Conservation (phyloP, 1,140 invertebrate species). For the Ladona fulva region DNA sequence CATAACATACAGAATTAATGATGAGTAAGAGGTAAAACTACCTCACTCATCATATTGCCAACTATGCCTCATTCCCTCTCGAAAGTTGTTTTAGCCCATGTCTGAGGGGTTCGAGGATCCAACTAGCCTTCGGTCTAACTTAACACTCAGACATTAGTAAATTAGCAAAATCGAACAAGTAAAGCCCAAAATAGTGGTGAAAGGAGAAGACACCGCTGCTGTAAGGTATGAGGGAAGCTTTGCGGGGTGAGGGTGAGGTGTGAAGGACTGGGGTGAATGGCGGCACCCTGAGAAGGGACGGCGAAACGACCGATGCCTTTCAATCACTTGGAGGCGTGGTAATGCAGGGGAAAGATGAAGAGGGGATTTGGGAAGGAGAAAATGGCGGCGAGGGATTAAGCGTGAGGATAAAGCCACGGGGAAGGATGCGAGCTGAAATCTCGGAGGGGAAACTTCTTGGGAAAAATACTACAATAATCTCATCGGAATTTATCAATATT, state of each 20-base stretch:
- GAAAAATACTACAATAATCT: too few species aligned
- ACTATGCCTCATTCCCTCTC: too few species aligned
- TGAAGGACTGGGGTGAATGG: not conserved
- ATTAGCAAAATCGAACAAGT: too few species aligned
- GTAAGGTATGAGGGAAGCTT: not conserved
- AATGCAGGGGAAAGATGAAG: not conserved
- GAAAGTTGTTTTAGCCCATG: too few species aligned
- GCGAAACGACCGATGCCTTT: not conserved
- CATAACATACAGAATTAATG: too few species aligned
- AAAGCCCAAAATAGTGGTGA: too few species aligned
- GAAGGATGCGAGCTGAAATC: not conserved
- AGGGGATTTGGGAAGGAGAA: not conserved
- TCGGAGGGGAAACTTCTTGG: not conserved
- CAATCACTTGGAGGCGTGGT: not conserved
- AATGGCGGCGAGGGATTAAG: not conserved
- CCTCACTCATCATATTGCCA: too few species aligned
- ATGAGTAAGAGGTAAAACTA: too few species aligned
- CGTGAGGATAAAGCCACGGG: not conserved
- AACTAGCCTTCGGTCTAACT: too few species aligned
- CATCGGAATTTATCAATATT: too few species aligned
- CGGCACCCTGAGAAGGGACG: not conserved
- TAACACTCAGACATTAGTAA: too few species aligned
- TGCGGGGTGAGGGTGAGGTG: not conserved
- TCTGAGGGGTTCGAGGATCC: too few species aligned
- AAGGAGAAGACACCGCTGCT: not conserved